Conservation (phyloP, 2,113 vertebrate species). For the Oxyura jamaicensis region DNA sequence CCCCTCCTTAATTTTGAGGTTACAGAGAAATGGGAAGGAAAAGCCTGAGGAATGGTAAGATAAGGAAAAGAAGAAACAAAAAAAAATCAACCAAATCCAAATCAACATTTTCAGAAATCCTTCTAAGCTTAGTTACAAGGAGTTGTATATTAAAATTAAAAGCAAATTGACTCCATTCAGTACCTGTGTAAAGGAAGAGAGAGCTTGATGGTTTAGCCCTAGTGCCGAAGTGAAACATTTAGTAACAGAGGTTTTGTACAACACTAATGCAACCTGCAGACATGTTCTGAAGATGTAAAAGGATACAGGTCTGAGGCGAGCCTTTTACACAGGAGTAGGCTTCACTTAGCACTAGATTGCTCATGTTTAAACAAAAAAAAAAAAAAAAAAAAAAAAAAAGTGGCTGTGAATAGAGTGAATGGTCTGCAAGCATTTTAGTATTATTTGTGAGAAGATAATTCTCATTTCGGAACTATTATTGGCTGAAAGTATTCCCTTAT, state of each 20-base stretch:
- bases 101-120: background rate
- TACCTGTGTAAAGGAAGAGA: background rate
- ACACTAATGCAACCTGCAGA: background rate
- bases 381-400: constrained; percentile 3
- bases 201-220: background rate
- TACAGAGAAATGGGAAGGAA: background rate
- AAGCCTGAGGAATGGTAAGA: background rate
- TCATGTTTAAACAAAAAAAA: constrained; percentile 14
- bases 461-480: constrained; percentile 56
- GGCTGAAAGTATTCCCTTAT: constrained; percentile 59
- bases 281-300: background rate
- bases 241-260: background rate
- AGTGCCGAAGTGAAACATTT: background rate
- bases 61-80: background rate
- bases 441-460: constrained; percentile 39
- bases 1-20: background rate
- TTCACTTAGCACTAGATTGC: background rate
- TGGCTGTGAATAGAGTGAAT: background rate
- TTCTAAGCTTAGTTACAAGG: background rate
- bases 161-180: background rate
- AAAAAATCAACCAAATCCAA: background rate
- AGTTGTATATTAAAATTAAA: background rate
- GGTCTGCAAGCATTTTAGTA: constrained; percentile 27
- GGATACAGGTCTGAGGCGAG: background rate
- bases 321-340: background rate